These are phyloP conservation scores for Drosophila bunnanda DNA, from an alignment of 2,888 invertebrate genomes.

Conservation along the genomic window DNA sequence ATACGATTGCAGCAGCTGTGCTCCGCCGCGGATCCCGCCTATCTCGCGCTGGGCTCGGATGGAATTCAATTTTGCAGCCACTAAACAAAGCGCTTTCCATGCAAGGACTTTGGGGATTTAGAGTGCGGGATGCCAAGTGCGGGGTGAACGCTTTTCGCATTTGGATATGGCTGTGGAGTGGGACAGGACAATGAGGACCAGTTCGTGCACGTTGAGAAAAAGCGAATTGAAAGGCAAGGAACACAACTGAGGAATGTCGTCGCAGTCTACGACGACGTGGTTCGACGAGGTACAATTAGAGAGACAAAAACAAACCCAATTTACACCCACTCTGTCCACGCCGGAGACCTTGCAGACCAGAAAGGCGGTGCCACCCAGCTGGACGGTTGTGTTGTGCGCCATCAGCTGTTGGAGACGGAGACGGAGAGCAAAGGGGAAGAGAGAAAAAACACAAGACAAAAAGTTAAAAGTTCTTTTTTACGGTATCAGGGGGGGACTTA, in stretches of 20 bases:
- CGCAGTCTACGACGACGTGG: slow-evolving; percentile 14
- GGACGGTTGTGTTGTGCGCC: slow-evolving; percentile 85
- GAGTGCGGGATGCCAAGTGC: not conserved
- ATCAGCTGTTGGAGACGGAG: slow-evolving; percentile 83
- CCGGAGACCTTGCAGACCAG: slow-evolving; percentile 85
- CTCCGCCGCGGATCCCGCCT: slow-evolving; percentile 15
- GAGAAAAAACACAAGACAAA: slow-evolving; percentile 66
- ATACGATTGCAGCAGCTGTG: slow-evolving; percentile 38
- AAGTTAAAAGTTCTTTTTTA: slow-evolving; percentile 81
- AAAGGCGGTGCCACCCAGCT: slow-evolving; percentile 85
- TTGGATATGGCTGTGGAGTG: not conserved
- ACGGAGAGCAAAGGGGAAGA: slow-evolving; percentile 13
- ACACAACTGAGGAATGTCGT: slow-evolving; percentile 16
- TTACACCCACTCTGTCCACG: slow-evolving; percentile 85
- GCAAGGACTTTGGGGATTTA: slow-evolving; percentile 39
- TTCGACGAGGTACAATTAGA: slow-evolving; percentile 60
- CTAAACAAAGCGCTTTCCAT: slow-evolving; percentile 42
- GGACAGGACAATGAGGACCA: slow-evolving; percentile 4
- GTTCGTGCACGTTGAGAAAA: slow-evolving; percentile 12
- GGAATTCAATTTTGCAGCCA: slow-evolving; percentile 38
- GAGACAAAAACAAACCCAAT: slow-evolving; percentile 85
- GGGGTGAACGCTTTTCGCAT: slow-evolving; percentile 4
- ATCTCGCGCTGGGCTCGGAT: slow-evolving; percentile 7
- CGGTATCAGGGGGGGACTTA: slow-evolving; percentile 23
- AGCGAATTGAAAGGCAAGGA: slow-evolving; percentile 5